Conservation (phyloP, 2,113 vertebrate species). For the Sinocyclocheilus rhinocerous region DNA sequence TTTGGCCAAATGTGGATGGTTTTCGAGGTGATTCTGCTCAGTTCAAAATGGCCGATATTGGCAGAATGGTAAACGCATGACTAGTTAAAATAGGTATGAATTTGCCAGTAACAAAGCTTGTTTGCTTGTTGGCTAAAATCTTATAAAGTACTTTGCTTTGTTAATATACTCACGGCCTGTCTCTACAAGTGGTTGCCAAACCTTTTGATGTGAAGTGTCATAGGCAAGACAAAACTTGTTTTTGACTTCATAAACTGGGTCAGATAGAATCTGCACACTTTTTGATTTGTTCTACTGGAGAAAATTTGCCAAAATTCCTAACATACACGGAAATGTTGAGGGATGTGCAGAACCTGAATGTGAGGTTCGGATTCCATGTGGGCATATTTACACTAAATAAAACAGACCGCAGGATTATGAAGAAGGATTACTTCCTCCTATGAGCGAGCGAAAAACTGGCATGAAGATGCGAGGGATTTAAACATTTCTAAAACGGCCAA, state of each 20-base stretch:
- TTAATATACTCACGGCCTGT: neutral
- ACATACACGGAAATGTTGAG: no score
- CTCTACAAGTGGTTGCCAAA: neutral
- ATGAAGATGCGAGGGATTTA: neutral
- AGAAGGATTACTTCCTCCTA: conserved; percentile 1
- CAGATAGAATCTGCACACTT: neutral
- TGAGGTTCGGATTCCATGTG: neutral
- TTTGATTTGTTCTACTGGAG: neutral
- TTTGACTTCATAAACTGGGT: neutral
- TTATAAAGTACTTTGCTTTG: neutral
- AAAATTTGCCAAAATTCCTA: neutral
- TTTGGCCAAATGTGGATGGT: neutral
- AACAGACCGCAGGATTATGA: neutral
- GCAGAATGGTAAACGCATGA: neutral
- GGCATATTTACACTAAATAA: neutral
- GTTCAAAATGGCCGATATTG: neutral
- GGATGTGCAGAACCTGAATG: neutral
- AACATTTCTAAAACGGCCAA: neutral
- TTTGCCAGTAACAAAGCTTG: neutral
- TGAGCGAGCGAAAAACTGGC: neutral
- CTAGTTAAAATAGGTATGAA: neutral
- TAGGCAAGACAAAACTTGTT: neutral
- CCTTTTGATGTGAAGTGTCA: neutral
- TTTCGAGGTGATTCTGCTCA: neutral
- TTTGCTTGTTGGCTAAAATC: neutral